Percentiles rank a stretch among this genome's conserved stretches.
Conservation (phyloP, 2,113 vertebrate genomes). For the Tapirus terrestris region DNA sequence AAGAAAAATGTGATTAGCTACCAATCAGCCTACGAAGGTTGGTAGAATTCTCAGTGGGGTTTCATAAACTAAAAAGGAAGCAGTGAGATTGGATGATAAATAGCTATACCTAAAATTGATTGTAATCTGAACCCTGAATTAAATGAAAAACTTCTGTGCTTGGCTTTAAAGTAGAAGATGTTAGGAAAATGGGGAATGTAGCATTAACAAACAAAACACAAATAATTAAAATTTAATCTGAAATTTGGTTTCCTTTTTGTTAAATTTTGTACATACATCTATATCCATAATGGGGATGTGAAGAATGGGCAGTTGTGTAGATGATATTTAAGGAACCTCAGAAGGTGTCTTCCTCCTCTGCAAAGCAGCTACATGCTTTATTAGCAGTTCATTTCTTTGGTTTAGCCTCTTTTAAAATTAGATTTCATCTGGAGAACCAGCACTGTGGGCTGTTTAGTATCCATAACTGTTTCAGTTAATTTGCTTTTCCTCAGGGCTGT, state of each 20-base stretch:
- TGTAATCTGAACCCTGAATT: constrained; percentile 12
- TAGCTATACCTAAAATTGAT: not conserved
- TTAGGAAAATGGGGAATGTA: not conserved
- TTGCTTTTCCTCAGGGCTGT: not conserved
- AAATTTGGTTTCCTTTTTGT: constrained; percentile 14
- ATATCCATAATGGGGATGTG: not conserved
- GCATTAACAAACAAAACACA: not conserved
- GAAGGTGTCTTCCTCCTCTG: not conserved
- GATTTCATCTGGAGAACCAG: not conserved
- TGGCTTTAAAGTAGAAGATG: constrained; percentile 1
- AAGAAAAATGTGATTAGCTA: not conserved
- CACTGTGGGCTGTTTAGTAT: not conserved
- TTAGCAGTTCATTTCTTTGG: not conserved
- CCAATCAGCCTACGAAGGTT: constrained; percentile 10
- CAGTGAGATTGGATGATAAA: not conserved
- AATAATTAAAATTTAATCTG: not conserved
- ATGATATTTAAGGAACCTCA: not conserved
- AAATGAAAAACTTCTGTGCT: not conserved
- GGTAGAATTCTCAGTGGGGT: constrained; percentile 32
- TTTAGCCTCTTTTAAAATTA: constrained; percentile 29
- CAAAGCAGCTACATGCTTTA: not conserved
- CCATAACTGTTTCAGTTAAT: not conserved
- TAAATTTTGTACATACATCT: not conserved
- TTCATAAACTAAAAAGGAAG: constrained; percentile 24
- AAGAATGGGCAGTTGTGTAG: not conserved